A percentile compares a stretch with the other conserved stretches of the same genome.
Evolutionary conservation across 2,888 invertebrate genomes (phyloP).

Genomic region (Drosophila glabriapex): DNA sequence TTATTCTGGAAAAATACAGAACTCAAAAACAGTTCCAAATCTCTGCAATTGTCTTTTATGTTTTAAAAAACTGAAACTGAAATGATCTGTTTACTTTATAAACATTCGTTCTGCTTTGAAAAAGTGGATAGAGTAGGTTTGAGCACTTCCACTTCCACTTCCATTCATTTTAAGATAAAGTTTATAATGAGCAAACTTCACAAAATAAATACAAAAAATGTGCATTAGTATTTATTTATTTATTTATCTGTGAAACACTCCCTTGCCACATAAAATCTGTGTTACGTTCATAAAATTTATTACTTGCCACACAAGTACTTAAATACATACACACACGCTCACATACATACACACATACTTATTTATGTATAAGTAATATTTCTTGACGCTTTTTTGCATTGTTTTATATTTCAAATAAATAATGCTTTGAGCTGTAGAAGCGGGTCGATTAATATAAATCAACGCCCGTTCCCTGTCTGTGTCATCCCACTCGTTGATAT

Average conservation of each 20-base stretch:
- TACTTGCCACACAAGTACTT: constrained; percentile 48
- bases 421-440: constrained; percentile 67
- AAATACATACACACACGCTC: background rate
- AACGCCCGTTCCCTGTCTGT: constrained; percentile 58
- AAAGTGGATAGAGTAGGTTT: background rate
- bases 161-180: background rate
- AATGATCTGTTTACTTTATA: background rate
- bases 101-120: background rate
- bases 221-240: background rate
- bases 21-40: background rate
- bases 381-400: constrained; percentile 52
- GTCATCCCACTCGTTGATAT: constrained; percentile 52
- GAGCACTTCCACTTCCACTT: background rate
- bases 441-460: constrained; percentile 76
- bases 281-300: constrained; percentile 61
- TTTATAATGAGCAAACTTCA: background rate
- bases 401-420: constrained; percentile 68
- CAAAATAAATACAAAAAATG: background rate
- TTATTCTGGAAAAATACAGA: no score
- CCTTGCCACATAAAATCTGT: constrained; percentile 20
- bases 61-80: background rate
- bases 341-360: background rate
- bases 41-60: background rate
- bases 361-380: constrained; percentile 23
- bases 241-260: background rate